Conservation (phyloP, 2,888 invertebrate species). For the Kryphioiulus occultus region DNA sequence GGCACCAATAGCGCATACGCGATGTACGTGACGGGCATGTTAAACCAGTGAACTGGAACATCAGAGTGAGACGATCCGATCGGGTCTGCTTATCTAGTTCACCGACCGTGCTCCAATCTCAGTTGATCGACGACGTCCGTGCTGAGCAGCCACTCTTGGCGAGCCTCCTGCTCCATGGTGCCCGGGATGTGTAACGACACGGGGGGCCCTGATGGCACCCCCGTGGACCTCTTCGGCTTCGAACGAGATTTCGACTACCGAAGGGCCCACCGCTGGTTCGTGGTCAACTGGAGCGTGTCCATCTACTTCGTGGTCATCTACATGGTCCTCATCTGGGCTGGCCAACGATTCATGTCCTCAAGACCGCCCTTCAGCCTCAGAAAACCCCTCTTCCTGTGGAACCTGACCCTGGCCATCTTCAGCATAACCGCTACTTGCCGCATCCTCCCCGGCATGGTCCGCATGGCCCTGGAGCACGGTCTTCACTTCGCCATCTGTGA, state of each 20-base stretch:
- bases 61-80: too few species aligned
- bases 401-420: slow-evolving; percentile 88
- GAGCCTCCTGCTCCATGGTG: too few species aligned
- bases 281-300: slow-evolving; percentile 92
- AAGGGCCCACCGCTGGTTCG: slow-evolving; percentile 92
- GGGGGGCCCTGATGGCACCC: slow-evolving; percentile 75
- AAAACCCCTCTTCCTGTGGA: slow-evolving; percentile 89
- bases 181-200: slow-evolving; percentile 36
- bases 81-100: too few species aligned
- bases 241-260: slow-evolving; percentile 93
- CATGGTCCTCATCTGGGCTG: slow-evolving; percentile 92
- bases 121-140: too few species aligned
- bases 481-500: slow-evolving; percentile 93
- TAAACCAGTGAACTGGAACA: too few species aligned
- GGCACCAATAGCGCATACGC: too few species aligned
- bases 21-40: too few species aligned
- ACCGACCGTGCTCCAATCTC: too few species aligned
- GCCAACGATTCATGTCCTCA: slow-evolving; percentile 91
- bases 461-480: slow-evolving; percentile 87
- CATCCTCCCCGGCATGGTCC: slow-evolving; percentile 91
- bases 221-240: slow-evolving; percentile 93
- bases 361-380: slow-evolving; percentile 89
- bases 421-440: slow-evolving; percentile 86
- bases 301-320: slow-evolving; percentile 88
- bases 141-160: too few species aligned